Base-by-base conservation (phyloP, 2,797 vertebrate genomes). In the Psittacula derbiana region DNA sequence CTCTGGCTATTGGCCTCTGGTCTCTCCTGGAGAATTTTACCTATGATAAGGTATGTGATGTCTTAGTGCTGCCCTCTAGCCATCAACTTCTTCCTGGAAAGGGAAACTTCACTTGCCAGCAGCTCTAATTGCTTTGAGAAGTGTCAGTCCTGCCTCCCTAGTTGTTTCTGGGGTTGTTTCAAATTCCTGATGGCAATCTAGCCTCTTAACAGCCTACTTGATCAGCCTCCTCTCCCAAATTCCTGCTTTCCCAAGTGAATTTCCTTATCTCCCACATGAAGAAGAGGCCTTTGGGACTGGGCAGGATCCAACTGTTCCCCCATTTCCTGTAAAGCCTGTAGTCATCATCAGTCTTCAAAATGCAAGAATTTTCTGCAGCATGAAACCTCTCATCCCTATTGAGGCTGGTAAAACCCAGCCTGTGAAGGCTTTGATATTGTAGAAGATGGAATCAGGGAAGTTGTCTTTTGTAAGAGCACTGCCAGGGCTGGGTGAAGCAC, bases 11-110 rank as follows among this genome's bases (percentile, higher is more conserved):
- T 85, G 21, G 24, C 55, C 27, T 94, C 72, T 81, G 25, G 31
- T 58, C n/a, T 88, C 31, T 71, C 20, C 25, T 90, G 57, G 44
- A 38, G 49, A 47, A 30, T 90, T 93, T 71, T 80, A 57, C 46
- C n/a, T 74, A 55, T 83, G 61, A 52, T 71, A 62, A 80, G 44
- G 25, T 80, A 18, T 0, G 3, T 30, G 41, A 61, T 81, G 36
- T 64, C 88, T 23, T 11, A 78, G 47, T 11, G 10, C 61, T 88
- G 83, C 70, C 65, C 80, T 92, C n/a, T 73, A 79, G 75, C 88
- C 50, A 73, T 50, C 47, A 55, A 1, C 31, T 74, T 94, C 80
- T 57, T 92, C 20, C 23, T 5, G 8, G 25, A 27, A 25, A 46
- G 40, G 41, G 69, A 78, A 55, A 18, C 28, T 62, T 83, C 10